These are phyloP conservation scores for Muscicapa comitata DNA, from an alignment of 2,797 vertebrate species.

Conservation along the genomic window DNA sequence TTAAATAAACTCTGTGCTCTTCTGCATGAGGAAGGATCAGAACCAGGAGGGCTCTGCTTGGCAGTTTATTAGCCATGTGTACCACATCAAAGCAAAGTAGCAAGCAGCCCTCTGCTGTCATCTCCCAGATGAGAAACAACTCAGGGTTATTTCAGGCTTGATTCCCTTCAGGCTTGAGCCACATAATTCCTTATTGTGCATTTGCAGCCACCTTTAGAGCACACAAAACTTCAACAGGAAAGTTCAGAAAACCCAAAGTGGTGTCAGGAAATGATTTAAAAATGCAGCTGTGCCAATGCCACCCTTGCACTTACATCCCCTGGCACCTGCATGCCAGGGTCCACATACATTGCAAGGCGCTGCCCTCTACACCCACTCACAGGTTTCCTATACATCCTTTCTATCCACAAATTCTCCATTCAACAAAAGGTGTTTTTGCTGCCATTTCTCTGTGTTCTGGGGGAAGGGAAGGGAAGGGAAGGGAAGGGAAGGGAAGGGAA, in stretches of 20 bases:
- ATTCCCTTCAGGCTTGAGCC: not conserved
- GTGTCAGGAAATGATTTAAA: not conserved
- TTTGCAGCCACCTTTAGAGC: not conserved
- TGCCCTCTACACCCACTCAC: rapidly evolving
- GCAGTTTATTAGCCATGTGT: not conserved
- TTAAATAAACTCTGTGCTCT: not conserved
- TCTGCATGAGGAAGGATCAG: not conserved
- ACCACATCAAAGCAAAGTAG: not conserved
- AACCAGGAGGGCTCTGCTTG: not conserved
- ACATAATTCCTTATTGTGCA: rapidly evolving
- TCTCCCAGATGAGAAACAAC: not conserved
- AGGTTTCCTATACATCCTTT: not conserved
- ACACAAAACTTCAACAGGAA: not conserved
- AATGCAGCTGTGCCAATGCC: not conserved
- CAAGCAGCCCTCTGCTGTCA: not conserved
- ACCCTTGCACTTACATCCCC: not conserved
- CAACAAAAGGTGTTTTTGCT: not conserved
- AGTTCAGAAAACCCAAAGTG: not conserved
- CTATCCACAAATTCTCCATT: not conserved
- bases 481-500: not conserved
- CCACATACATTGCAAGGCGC: rapidly evolving
- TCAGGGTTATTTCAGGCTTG: not conserved
- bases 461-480: not conserved
- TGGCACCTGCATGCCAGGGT: not conserved
- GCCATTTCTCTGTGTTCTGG: not conserved